Conservation (phyloP, 2,888 invertebrate species). For the Lutraria lutraria region DNA sequence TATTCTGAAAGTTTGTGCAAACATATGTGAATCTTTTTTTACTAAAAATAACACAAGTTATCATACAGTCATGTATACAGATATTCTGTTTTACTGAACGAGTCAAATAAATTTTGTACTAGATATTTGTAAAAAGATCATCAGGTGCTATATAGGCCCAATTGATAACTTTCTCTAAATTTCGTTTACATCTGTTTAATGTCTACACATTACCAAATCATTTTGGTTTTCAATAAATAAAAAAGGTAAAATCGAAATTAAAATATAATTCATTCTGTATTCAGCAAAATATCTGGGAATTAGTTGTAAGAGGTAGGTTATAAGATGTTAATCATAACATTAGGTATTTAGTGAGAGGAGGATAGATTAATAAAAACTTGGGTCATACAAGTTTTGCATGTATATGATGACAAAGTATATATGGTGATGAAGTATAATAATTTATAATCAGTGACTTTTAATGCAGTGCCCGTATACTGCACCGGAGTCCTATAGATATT, state of each 20-base stretch:
- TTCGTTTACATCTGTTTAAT: too few species aligned
- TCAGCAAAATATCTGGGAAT: background rate
- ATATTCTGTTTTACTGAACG: background rate
- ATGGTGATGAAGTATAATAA: too few species aligned
- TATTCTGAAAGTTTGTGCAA: constrained; percentile 6
- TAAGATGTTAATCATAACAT: too few species aligned
- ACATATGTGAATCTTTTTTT: background rate
- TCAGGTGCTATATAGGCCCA: background rate
- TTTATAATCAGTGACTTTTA: too few species aligned
- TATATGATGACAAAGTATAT: too few species aligned
- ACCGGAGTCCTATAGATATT: too few species aligned
- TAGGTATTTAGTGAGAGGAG: too few species aligned
- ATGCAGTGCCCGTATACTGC: too few species aligned
- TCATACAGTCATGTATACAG: background rate
- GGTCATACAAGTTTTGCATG: too few species aligned
- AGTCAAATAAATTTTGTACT: background rate
- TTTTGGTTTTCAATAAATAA: background rate
- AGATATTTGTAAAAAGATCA: background rate
- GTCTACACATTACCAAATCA: background rate
- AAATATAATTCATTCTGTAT: background rate
- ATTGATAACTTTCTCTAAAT: too few species aligned
- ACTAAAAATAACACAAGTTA: background rate
- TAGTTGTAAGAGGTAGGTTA: too few species aligned
- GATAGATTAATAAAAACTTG: too few species aligned
- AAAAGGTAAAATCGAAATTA: background rate